Percentiles rank a stretch among this genome's conserved stretches.
Evolutionary conservation across 2,113 vertebrate genomes (phyloP).

Genomic region (Dromaius novaehollandiae): DNA sequence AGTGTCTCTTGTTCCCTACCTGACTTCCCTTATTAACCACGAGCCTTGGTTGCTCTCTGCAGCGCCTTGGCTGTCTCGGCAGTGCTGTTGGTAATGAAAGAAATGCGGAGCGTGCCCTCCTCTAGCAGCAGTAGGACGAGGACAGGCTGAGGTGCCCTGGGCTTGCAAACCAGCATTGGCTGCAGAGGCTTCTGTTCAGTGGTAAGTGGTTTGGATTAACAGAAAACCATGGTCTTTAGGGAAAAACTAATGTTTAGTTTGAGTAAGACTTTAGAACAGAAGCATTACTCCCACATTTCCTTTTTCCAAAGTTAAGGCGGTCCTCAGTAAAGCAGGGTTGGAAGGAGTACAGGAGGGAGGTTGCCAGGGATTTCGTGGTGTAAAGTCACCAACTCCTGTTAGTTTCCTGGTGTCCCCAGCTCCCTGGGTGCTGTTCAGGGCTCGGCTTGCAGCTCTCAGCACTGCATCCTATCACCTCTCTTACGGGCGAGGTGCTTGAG

Average conservation of each 20-base stretch:
- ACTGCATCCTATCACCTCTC: rapidly evolving
- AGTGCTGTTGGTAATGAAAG: not conserved
- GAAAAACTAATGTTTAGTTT: not conserved
- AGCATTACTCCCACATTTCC: not conserved
- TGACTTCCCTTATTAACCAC: not conserved
- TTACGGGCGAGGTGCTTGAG: not conserved
- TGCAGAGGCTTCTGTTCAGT: not conserved
- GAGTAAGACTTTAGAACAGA: not conserved
- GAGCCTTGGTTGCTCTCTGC: not conserved
- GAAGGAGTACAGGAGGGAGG: not conserved
- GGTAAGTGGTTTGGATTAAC: not conserved
- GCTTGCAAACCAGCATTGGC: not conserved
- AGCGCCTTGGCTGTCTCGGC: rapidly evolving
- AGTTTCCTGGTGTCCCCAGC: not conserved
- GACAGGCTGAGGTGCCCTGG: not conserved
- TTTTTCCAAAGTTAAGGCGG: not conserved
- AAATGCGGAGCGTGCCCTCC: not conserved
- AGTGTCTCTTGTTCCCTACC: not conserved
- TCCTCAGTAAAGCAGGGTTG: not conserved
- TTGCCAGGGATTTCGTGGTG: not conserved
- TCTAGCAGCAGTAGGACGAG: too few relatives aligned
- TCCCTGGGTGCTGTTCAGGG: rapidly evolving
- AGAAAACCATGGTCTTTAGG: not conserved
- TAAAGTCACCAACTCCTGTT: not conserved
- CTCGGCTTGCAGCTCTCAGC: not conserved